phyloP scores from a whole-genome alignment of 1,140 invertebrate species.

The Orussus abietinus region DNA sequence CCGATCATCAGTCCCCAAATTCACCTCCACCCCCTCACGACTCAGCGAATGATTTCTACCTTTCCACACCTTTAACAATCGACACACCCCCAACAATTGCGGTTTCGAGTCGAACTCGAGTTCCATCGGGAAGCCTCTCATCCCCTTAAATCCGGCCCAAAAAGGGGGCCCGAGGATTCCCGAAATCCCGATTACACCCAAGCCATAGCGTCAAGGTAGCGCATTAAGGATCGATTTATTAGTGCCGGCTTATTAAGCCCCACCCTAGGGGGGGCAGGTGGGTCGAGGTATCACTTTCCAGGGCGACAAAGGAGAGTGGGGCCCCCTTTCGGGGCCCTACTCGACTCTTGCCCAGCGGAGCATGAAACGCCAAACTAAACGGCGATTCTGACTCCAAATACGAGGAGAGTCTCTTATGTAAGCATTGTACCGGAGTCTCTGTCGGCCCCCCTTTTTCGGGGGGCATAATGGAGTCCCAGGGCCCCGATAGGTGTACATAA shows the following conservation, averaged over 20 bases:
- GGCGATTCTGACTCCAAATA: slow-evolving; percentile 42
- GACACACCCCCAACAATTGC: too few relatives aligned
- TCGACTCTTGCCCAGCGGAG: slow-evolving; percentile 24
- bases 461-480: slow-evolving; percentile 44
- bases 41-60: too few relatives aligned
- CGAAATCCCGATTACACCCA: background rate
- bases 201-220: background rate
- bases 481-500: slow-evolving; percentile 48
- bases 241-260: slow-evolving; percentile 38
- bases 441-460: slow-evolving; percentile 15
- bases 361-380: slow-evolving; percentile 55
- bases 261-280: slow-evolving; percentile 25
- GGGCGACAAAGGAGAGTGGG: background rate
- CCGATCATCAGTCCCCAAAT: too few relatives aligned
- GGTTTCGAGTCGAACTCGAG: too few relatives aligned
- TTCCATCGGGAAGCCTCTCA: too few relatives aligned
- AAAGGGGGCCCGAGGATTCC: background rate
- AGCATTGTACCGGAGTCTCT: background rate
- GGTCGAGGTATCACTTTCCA: slow-evolving; percentile 11
- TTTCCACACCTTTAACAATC: too few relatives aligned
- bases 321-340: too few relatives aligned
- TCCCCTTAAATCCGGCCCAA: too few relatives aligned
- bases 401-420: slow-evolving; percentile 1
- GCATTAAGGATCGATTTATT: slow-evolving; percentile 36
- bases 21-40: too few relatives aligned